A percentile compares a stretch with the other conserved stretches of the same genome.
phyloP scores from a whole-genome alignment of 2,797 vertebrate genomes.

The Bovichtus variegatus region DNA sequence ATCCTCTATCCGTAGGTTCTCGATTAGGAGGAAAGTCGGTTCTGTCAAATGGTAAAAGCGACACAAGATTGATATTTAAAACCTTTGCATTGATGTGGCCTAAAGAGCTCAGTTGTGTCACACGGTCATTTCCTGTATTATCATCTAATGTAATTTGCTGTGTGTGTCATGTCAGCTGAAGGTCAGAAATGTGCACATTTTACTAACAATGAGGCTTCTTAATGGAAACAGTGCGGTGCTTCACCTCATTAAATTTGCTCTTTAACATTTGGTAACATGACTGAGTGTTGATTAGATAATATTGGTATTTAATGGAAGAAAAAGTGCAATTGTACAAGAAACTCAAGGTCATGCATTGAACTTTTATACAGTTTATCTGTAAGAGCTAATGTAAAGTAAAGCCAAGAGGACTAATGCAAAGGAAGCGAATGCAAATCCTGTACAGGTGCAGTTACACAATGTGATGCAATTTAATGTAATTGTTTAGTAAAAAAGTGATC shows the following conservation, averaged over 20 bases:
- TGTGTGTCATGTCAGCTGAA: constrained; percentile 39
- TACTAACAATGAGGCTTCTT: constrained; percentile 52
- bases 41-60: not conserved
- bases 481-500: not conserved
- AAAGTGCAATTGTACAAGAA: constrained; percentile 11
- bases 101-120: not conserved
- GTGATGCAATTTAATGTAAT: not conserved
- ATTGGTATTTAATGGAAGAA: constrained; percentile 30
- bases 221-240: constrained; percentile 41
- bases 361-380: not conserved
- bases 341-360: constrained; percentile 24
- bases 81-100: not conserved
- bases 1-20: not conserved
- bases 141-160: constrained; percentile 29
- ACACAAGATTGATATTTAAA: constrained; percentile 10
- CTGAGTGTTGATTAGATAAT: constrained; percentile 31
- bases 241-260: constrained; percentile 57
- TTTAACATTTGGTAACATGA: constrained; percentile 35
- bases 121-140: not conserved
- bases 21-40: not conserved
- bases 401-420: not conserved
- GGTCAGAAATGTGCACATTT: constrained; percentile 46
- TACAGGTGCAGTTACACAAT: not conserved
- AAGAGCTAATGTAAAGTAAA: not conserved
- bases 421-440: not conserved